Base-by-base conservation (phyloP, 35 echinoderm and acorn worm genomes). In the Strongylocentrotus purpuratus region DNA sequence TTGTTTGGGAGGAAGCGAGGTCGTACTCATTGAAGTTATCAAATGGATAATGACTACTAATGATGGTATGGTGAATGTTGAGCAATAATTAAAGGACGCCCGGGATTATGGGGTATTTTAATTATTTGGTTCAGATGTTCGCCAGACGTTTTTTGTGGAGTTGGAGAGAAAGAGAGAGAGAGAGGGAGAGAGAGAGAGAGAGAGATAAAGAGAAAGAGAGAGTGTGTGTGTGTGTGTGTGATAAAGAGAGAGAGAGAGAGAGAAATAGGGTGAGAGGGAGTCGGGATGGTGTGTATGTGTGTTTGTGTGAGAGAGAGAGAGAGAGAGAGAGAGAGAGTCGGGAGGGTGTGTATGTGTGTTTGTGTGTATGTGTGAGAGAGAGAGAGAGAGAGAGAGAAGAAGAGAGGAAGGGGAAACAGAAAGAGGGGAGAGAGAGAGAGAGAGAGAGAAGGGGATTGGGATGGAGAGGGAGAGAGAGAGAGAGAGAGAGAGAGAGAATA, bases 111-210 rank as follows among this genome's bases (percentile, higher is more conserved):
- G 65, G 65, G 65, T 78, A 22, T 78, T 18, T 59, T 12, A 59
- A 28, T 78, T 78, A 78, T 78, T 78, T 78, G 65, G 65, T 78
- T 78, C 65, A 78, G 65, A 78, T 78, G 65, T 78, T 78, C 65
- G 20, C 65, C 65, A 78, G 65, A 25, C 25, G 5, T 78, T 70
- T 78, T n/a, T n/a, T n/a, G n/a, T 78, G 22, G 15, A 1, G 60
- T 20, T 78, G n/a, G 65, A 28, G 25, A 78, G 20, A 78, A 22
- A n/a, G 65, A 7, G 65, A 28, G 65, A 28, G 28, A 4, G 65
- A n/a, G n/a, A n/a, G n/a, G n/a, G n/a, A n/a, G n/a, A n/a, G n/a
- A n/a, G n/a, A n/a, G n/a, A n/a, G n/a, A n/a, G n/a, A n/a, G n/a
- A n/a, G n/a, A n/a, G n/a, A 28, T 15, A 78, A 4, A 28, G 17